Conservation (phyloP, 2,113 vertebrate genomes). For the Pomatorhinus ruficollis region DNA sequence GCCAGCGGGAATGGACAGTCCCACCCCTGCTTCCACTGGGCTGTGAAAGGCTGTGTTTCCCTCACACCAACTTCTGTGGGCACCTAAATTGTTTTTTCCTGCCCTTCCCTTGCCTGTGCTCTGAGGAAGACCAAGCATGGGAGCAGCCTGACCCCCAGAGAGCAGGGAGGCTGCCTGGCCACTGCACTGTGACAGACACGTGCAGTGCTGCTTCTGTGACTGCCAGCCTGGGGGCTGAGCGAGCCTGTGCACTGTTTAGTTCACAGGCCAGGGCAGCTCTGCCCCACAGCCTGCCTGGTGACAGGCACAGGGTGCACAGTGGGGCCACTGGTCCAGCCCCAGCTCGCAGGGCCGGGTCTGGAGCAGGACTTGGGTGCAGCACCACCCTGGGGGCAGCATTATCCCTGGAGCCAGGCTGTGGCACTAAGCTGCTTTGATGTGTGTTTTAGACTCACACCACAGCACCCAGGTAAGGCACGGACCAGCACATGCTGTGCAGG, state of each 20-base stretch:
- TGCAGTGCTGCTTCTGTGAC: background rate
- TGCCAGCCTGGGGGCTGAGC: background rate
- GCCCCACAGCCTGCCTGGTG: background rate
- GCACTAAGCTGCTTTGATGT: background rate
- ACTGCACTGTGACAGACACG: rapidly evolving
- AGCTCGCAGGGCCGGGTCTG: rapidly evolving
- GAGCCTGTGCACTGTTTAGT: rapidly evolving
- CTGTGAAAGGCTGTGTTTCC: background rate
- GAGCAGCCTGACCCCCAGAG: background rate
- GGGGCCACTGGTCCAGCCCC: background rate
- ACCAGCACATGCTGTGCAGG: rapidly evolving
- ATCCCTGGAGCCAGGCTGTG: background rate
- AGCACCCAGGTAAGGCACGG: rapidly evolving
- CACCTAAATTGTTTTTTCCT: background rate
- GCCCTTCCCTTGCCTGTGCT: background rate
- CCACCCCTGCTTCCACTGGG: background rate
- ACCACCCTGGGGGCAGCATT: background rate
- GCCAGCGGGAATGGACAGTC: rapidly evolving
- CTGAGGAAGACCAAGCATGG: background rate
- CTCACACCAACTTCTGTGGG: background rate
- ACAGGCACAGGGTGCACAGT: background rate
- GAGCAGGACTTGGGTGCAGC: background rate
- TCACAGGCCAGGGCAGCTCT: background rate
- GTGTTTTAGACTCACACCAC: background rate
- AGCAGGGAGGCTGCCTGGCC: background rate